phyloP scores from a whole-genome alignment of 2,113 vertebrate genomes.

The Apaloderma vittatum region DNA sequence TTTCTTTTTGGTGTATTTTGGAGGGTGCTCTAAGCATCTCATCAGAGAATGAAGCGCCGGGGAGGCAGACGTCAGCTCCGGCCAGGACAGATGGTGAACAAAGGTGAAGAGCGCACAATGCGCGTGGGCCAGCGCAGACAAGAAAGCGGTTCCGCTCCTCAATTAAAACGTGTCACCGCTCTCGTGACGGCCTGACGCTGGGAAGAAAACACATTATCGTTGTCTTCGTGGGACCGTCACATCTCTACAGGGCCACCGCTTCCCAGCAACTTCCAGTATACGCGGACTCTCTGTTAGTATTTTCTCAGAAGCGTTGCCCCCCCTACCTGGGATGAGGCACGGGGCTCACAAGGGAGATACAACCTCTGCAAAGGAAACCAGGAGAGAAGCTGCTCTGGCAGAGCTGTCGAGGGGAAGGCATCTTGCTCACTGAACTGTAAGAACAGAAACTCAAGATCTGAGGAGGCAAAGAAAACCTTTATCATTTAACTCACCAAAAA shows the following conservation, averaged over 20 bases:
- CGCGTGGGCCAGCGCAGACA: background rate
- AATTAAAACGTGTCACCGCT: background rate
- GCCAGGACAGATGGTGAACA: slow-evolving; percentile 81
- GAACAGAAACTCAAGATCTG: background rate
- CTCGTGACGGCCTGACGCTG: background rate
- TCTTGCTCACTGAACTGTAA: background rate
- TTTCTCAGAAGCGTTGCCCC: background rate
- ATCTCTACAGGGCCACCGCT: background rate
- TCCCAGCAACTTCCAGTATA: background rate
- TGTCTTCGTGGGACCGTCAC: background rate
- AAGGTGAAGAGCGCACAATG: slow-evolving; percentile 60
- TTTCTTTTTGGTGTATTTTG: background rate
- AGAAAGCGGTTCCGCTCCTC: background rate
- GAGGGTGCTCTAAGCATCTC: slow-evolving; percentile 44
- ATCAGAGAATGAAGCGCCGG: slow-evolving; percentile 37
- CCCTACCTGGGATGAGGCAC: background rate
- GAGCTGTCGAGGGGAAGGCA: background rate
- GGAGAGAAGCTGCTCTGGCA: background rate
- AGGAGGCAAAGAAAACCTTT: background rate
- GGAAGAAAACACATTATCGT: background rate
- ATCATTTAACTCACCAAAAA: background rate
- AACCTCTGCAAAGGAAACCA: background rate
- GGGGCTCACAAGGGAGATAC: background rate
- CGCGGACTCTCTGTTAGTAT: background rate
- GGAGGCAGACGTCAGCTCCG: slow-evolving; percentile 57